These are phyloP conservation scores for Vandiemenella viatica DNA, from an alignment of 2,888 invertebrate species.

Conservation along the genomic window DNA sequence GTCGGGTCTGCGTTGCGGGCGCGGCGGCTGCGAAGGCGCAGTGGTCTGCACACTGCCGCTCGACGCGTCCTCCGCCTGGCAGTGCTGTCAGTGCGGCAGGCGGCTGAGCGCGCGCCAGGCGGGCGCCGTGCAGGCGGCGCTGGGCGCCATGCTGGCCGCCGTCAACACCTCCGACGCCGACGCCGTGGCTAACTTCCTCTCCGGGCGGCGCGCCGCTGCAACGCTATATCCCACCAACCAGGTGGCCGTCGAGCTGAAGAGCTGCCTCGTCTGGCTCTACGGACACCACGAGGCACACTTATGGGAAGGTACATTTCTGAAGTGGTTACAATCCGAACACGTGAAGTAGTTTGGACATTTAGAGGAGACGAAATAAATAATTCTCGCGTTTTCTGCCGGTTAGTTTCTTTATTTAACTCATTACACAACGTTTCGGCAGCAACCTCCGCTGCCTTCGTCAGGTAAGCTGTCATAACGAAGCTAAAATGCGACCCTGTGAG, in stretches of 20 bases:
- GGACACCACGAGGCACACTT: constrained; percentile 38
- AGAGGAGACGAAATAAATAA: too few species aligned
- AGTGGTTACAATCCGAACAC: too few species aligned
- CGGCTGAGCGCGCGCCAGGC: constrained; percentile 33
- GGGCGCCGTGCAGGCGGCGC: constrained; percentile 12
- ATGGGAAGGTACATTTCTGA: constrained; percentile 50
- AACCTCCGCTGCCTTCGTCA: too few species aligned
- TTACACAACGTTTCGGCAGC: too few species aligned
- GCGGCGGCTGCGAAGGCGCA: constrained; percentile 34
- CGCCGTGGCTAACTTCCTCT: constrained; percentile 39
- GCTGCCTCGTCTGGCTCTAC: constrained; percentile 42
- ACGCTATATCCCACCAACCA: constrained; percentile 43
- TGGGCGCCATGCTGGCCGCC: constrained; percentile 39
- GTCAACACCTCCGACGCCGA: constrained; percentile 34
- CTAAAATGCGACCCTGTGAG: too few species aligned
- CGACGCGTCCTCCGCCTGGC: constrained; percentile 38
- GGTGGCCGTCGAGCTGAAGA: constrained; percentile 45
- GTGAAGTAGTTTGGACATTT: too few species aligned
- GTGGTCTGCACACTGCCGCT: constrained; percentile 41
- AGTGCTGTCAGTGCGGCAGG: constrained; percentile 38
- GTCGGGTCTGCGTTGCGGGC: constrained; percentile 41
- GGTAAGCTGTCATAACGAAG: too few species aligned
- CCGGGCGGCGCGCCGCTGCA: constrained; percentile 37
- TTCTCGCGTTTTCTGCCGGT: too few species aligned
- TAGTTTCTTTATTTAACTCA: too few species aligned